Base-by-base conservation (phyloP, 1,140 invertebrate genomes). In the Heliconius hermathena region DNA sequence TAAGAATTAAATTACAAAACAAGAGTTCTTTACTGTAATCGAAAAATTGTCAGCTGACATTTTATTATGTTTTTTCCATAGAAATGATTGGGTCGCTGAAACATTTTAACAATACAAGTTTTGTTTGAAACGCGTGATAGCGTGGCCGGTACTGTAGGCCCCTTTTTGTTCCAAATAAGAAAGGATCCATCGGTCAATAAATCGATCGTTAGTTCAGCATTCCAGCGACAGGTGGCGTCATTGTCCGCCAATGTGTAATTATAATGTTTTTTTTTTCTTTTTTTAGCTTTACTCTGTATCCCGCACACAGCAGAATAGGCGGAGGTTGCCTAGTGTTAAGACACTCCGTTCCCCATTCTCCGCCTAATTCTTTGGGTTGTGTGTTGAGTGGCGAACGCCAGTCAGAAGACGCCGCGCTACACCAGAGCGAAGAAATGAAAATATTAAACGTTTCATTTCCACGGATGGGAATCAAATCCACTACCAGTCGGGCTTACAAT, bases 181-280 rank as follows among this genome's bases (percentile, higher is more conserved):
- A 60, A 76, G 80, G 80, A 77, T 73, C 82, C 81, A 88, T 88
- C 87, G 84, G 77, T 78, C 82, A 78, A 87, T 87, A 87, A 82
- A 89, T 88, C 85, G 84, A 87, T 92, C 84, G 87, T 90, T 90
- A 89, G 90, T 91, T 89, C 82, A 87, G 84, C 90, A 92, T 93
- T 82, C 87, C 82, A 77, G 74, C 83, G 90, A 88, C 89, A 93
- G 90, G 87, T 92, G 91, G 88, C 90, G 87, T 88, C 89, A 90
- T 93, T 91, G 90, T 92, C 82, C 88, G 73, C 29, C 29, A 76
- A 89, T 52, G 49, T 6, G 5, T 91, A 92, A 92, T 93, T 92
- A 92, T 91, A 91, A 91, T 88, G 41, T 9, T 41, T 46, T 46
- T 46, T 46, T 41, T 13, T 41, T 13, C 8, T 16, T 13, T 46